phyloP scores from a whole-genome alignment of 2,797 vertebrate genomes.

The Hyperoplus lanceolatus region DNA sequence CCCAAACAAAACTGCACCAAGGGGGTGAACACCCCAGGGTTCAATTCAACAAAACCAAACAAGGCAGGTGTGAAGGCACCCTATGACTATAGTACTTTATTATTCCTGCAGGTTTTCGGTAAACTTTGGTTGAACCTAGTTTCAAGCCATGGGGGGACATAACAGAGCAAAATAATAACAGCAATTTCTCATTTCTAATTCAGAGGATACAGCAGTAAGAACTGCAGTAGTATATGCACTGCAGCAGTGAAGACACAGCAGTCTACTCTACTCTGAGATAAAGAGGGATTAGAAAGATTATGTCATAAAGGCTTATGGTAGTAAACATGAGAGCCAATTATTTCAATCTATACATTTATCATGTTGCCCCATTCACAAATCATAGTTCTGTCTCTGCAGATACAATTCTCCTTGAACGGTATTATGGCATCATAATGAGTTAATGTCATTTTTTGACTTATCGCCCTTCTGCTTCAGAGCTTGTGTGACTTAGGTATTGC shows the following conservation, averaged over 20 bases:
- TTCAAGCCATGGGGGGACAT: slow-evolving; percentile 10
- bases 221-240: slow-evolving; percentile 38
- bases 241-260: slow-evolving; percentile 44
- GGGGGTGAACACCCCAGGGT: no score
- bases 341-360: slow-evolving; percentile 61
- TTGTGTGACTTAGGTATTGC: slow-evolving; percentile 21
- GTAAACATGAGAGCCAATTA: slow-evolving; percentile 57
- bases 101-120: neutral
- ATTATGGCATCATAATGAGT: slow-evolving; percentile 45
- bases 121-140: slow-evolving; percentile 6
- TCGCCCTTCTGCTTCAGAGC: slow-evolving; percentile 28
- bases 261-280: slow-evolving; percentile 59
- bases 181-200: slow-evolving; percentile 57
- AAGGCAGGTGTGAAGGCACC: no score
- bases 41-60: no score
- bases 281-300: slow-evolving; percentile 74
- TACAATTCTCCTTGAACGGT: slow-evolving; percentile 34
- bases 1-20: no score
- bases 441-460: slow-evolving; percentile 48
- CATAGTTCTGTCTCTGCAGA: slow-evolving; percentile 36
- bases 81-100: neutral
- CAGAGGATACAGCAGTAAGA: slow-evolving; percentile 32
- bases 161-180: slow-evolving; percentile 10
- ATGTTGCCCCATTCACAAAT: slow-evolving; percentile 42
- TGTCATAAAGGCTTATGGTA: slow-evolving; percentile 57